phyloP scores from a whole-genome alignment of 2,888 invertebrate species.

The Gastrophysa polygoni region DNA sequence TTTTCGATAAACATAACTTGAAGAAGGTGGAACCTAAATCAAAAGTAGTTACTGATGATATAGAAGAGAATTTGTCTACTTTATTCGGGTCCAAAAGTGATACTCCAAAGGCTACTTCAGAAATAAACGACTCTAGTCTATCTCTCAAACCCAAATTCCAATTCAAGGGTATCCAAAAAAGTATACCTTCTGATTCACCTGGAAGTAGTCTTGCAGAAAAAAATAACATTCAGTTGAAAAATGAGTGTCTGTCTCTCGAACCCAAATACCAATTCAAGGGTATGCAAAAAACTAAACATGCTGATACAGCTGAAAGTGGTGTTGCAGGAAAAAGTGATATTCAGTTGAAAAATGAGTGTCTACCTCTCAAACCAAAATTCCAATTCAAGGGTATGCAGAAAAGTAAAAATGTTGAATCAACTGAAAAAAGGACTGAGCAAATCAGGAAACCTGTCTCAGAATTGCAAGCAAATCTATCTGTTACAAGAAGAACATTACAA shows the following conservation, averaged over 20 bases:
- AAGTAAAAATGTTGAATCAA: neutral
- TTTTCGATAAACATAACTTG: conserved; percentile 15
- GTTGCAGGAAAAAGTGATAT: too few relatives aligned
- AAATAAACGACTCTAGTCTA: too few relatives aligned
- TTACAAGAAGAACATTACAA: neutral
- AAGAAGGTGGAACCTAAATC: conserved; percentile 14
- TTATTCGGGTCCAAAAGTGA: neutral
- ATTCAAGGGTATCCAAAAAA: neutral
- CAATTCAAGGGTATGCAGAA: neutral
- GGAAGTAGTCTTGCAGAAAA: too few relatives aligned
- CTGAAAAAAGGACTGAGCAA: neutral
- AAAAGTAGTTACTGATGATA: conserved; percentile 5
- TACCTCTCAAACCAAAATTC: neutral
- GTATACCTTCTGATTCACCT: too few relatives aligned
- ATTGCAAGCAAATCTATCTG: neutral
- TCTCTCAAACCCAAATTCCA: neutral
- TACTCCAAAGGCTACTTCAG: neutral
- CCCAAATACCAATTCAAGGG: neutral
- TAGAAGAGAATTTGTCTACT: neutral
- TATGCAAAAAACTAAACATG: too few relatives aligned
- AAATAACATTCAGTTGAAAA: too few relatives aligned
- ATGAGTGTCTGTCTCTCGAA: neutral
- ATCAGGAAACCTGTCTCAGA: neutral
- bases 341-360: too few relatives aligned
- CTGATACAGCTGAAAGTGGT: too few relatives aligned